A percentile compares a stretch with the other conserved stretches of the same genome.
Conservation (phyloP, 2,888 invertebrate species). For the Zaprionus bogoriensis region DNA sequence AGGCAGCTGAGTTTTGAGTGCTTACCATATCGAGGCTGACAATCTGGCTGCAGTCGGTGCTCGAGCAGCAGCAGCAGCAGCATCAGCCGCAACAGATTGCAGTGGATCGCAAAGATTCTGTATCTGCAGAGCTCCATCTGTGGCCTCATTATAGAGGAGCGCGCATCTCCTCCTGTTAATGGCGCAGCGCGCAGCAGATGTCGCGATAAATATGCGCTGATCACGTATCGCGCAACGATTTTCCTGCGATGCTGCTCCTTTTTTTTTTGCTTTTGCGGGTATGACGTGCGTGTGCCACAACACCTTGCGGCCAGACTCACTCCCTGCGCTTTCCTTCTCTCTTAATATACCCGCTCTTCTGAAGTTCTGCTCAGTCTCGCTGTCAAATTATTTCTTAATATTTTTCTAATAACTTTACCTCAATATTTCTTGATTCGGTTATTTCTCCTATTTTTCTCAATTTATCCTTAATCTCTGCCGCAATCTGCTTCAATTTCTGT, state of each 20-base stretch:
- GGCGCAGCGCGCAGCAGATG: slow-evolving; percentile 52
- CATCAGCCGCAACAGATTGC: background rate
- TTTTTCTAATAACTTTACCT: too few species aligned
- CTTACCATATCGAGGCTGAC: slow-evolving; percentile 68
- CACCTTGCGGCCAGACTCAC: slow-evolving; percentile 39
- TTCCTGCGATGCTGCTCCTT: slow-evolving; percentile 14
- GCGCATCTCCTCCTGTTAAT: slow-evolving; percentile 41
- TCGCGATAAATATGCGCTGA: slow-evolving; percentile 76
- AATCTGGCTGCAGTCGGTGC: slow-evolving; percentile 28
- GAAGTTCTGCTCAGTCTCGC: too few species aligned
- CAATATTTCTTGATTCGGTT: too few species aligned
- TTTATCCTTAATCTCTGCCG: too few species aligned
- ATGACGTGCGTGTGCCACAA: slow-evolving; percentile 45
- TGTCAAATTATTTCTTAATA: too few species aligned
- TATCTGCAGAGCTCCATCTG: slow-evolving; percentile 59
- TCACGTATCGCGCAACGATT: slow-evolving; percentile 65
- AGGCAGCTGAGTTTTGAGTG: slow-evolving; percentile 66
- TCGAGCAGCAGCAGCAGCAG: background rate
- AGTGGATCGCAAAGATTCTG: background rate
- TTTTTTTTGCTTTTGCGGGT: background rate
- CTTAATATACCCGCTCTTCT: too few species aligned
- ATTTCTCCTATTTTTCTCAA: too few species aligned
- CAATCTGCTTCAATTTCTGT: too few species aligned
- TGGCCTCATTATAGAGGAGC: slow-evolving; percentile 67
- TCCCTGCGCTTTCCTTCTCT: background rate